Percentiles rank a stretch among this genome's conserved stretches.
Evolutionary conservation across 2,113 vertebrate species (phyloP).

Genomic region (Hylia prasina): DNA sequence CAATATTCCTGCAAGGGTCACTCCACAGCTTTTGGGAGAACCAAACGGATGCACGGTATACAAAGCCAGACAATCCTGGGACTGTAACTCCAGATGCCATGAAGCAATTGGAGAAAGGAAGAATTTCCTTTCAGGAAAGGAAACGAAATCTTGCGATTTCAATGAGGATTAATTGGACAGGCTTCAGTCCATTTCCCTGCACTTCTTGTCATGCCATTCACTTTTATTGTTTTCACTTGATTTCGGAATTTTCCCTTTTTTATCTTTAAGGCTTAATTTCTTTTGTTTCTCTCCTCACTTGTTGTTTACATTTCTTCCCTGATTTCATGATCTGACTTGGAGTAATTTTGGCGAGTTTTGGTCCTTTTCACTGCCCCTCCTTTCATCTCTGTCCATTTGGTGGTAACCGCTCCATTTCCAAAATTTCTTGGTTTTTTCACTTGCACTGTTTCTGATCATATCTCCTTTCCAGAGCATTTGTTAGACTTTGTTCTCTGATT

Average conservation of each 20-base stretch:
- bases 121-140: background rate
- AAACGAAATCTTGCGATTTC: background rate
- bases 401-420: background rate
- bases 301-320: background rate
- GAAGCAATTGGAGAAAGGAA: background rate
- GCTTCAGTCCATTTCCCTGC: background rate
- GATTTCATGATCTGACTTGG: background rate
- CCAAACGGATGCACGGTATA: fast-evolving
- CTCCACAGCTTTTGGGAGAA: background rate
- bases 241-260: background rate
- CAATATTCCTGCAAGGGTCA: fast-evolving
- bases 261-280: background rate
- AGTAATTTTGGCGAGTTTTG: background rate
- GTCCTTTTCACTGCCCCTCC: background rate
- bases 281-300: background rate
- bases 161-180: background rate
- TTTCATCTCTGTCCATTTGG: background rate
- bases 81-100: background rate
- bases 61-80: background rate
- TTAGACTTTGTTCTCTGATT: background rate
- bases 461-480: background rate
- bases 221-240: background rate
- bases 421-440: background rate
- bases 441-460: no score
- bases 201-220: background rate